Base-by-base conservation (phyloP, 2,113 vertebrate species). In the Hiodon alosoides region DNA sequence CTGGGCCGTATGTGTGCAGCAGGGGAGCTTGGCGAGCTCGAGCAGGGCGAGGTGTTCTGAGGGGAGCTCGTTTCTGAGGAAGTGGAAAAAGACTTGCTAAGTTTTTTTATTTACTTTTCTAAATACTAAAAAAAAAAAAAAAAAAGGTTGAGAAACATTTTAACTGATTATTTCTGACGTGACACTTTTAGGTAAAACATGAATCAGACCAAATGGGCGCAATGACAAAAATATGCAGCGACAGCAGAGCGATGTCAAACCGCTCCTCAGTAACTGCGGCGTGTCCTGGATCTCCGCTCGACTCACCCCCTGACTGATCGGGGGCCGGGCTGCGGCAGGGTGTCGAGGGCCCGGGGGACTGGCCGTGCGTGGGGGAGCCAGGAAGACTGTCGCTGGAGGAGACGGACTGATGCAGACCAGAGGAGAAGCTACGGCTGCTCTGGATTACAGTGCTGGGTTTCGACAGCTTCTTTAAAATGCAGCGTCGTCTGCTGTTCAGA, bases 321-420 rank as follows among this genome's bases (percentile, higher is more conserved):
- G 94, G 93, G 3, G 94, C 94, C 0, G 95, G 95, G 83, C 93
- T 98, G 59, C 92, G 89, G 86, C 93, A 96, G 2, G 96, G 95
- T 0, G 93, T 93, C 0, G 93, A 80, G 5, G 96, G 94, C 0
- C 95, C 95, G 0, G 97, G 94, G 3, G 97, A 97, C 17, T 95
- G 90, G 86, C 96, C 97, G 92, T 97, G 96, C 0, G 97, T 98
- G n/a, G 97, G 97, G 0, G 97, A 98, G 31, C 95, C 97, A 0
- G 97, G 95, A 16, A 97, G 92, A 86, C 97, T 99, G 86, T 99
- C 97, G 0, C 95, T 95, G 76, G 96, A 98, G 0, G 97, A 98
- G 76, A 98, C 91, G 0, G 97, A 98, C 85, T 97, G 95, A 67
- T 98, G 96, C 70, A 98, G 95, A 2, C 95, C 95, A 0, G 97